Conservation (phyloP, 2,113 vertebrate species). For the Mionectes macconnelli region DNA sequence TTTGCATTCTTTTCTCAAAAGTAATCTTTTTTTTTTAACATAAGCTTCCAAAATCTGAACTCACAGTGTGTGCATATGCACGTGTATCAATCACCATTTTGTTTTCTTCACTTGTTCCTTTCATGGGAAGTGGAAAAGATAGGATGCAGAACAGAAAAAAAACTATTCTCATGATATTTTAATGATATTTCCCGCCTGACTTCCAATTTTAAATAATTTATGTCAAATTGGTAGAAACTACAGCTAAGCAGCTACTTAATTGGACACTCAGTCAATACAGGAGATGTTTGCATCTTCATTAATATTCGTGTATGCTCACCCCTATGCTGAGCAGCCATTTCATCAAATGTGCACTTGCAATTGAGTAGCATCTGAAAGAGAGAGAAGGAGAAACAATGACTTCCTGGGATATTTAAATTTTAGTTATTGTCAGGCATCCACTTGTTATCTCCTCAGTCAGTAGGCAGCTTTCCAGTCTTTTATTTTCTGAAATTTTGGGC, state of each 20-base stretch:
- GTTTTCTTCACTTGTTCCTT: background rate
- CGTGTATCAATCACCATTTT: background rate
- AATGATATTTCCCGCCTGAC: background rate
- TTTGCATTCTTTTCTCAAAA: background rate
- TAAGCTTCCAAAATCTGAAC: background rate
- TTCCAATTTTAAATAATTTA: background rate
- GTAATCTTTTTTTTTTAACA: background rate
- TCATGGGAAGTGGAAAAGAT: background rate
- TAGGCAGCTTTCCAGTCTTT: background rate
- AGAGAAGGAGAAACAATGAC: background rate
- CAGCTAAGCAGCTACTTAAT: background rate
- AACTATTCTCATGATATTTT: background rate
- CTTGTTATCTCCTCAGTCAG: background rate
- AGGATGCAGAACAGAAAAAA: background rate
- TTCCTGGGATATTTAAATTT: background rate
- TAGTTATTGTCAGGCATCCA: background rate
- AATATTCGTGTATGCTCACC: background rate
- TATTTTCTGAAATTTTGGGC: background rate
- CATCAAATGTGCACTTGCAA: background rate
- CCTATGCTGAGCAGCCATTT: background rate
- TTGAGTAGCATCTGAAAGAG: background rate
- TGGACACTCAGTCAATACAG: background rate
- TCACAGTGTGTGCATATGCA: accelerated
- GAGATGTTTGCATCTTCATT: background rate
- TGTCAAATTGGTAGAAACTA: background rate